Conservation (phyloP, 2,113 vertebrate species). For the Sigmodon hispidus region DNA sequence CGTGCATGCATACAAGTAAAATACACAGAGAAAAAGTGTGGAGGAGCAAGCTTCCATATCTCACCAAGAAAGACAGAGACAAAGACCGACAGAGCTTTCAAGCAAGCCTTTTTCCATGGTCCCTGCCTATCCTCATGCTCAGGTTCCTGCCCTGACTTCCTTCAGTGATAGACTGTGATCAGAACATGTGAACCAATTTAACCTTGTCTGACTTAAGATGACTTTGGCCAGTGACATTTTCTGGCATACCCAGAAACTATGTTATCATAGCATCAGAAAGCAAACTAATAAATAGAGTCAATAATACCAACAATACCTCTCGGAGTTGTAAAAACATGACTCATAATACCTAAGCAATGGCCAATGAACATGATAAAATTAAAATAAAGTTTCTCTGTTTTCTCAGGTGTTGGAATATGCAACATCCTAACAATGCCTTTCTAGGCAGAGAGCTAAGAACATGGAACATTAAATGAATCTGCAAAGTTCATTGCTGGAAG, state of each 20-base stretch:
- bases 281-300: background rate
- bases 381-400: slow-evolving; percentile 21
- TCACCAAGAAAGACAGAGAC: background rate
- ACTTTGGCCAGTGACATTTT: background rate
- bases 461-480: background rate
- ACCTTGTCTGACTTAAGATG: background rate
- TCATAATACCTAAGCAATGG: background rate
- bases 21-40: background rate
- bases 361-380: background rate
- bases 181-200: background rate
- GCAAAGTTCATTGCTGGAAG: background rate
- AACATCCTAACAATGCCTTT: background rate
- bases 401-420: background rate
- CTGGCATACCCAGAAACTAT: background rate
- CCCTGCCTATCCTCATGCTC: background rate
- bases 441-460: background rate
- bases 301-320: background rate
- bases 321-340: background rate
- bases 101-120: background rate
- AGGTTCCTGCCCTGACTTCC: too few relatives aligned
- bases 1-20: background rate
- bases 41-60: background rate
- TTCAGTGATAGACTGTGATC: too few relatives aligned
- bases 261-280: background rate
- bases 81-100: background rate